These are phyloP conservation scores for Lathamus discolor DNA, from an alignment of 2,113 vertebrate species.

Conservation along the genomic window DNA sequence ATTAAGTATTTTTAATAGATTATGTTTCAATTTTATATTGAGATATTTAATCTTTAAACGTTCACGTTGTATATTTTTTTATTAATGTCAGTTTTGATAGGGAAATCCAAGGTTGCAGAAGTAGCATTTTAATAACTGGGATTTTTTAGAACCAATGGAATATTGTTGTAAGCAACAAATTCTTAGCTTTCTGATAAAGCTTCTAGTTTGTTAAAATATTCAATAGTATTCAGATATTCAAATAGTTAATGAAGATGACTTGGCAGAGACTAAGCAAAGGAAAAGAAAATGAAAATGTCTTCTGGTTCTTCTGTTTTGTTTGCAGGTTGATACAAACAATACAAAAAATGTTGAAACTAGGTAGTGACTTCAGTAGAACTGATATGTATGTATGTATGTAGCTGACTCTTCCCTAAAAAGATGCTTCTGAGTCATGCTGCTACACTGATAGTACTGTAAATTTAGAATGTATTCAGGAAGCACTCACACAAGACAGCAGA, in stretches of 20 bases:
- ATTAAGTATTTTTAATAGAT: not conserved
- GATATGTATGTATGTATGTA: not conserved
- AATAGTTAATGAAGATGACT: not conserved
- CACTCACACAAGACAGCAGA: not conserved
- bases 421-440: not conserved
- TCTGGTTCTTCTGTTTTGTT: not conserved
- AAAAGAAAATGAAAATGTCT: not conserved
- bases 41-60: not conserved
- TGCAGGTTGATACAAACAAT: not conserved
- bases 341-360: not conserved
- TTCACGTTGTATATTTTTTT: not conserved
- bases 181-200: not conserved
- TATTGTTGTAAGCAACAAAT: not conserved
- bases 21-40: not conserved
- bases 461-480: not conserved
- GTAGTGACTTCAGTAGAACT: not conserved
- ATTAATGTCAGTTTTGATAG: not conserved
- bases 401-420: not conserved
- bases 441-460: not conserved
- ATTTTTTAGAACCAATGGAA: not conserved
- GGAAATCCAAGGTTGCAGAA: not conserved
- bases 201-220: not conserved
- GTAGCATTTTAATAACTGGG: not conserved
- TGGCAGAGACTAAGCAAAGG: not conserved
- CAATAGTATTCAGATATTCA: not conserved